These are phyloP conservation scores for Mionectes olivaceus DNA, from an alignment of 2,797 vertebrate genomes.

Conservation along the genomic window DNA sequence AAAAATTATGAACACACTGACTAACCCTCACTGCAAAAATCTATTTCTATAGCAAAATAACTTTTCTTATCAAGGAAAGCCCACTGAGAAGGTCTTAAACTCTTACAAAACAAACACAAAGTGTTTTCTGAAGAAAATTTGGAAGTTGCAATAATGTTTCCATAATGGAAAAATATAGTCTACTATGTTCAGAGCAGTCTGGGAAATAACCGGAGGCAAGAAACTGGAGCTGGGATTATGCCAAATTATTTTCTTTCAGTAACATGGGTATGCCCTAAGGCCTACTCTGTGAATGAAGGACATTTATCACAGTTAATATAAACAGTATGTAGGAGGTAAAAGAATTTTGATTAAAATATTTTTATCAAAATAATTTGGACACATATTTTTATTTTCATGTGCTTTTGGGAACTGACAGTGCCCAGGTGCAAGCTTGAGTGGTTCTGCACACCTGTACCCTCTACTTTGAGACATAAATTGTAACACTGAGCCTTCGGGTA, in stretches of 20 bases:
- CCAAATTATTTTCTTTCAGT: conserved; percentile 5
- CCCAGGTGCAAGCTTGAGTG: background rate
- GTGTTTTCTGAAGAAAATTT: background rate
- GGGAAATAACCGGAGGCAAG: background rate
- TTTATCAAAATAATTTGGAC: background rate
- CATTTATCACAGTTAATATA: background rate
- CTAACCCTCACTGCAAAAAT: background rate
- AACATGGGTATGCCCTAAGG: background rate
- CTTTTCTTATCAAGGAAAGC: fast-evolving
- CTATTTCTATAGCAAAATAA: background rate
- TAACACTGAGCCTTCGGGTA: background rate
- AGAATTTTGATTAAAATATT: background rate
- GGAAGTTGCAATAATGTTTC: background rate
- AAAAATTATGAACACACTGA: background rate
- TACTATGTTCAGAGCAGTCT: background rate
- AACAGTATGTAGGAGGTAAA: background rate
- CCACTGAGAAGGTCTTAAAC: background rate
- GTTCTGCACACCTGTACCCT: background rate
- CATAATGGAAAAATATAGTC: background rate
- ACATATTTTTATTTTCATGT: background rate
- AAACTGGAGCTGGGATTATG: background rate
- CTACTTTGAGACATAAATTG: background rate
- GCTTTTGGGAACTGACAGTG: background rate
- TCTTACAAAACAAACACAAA: background rate
- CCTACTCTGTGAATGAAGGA: background rate